These are phyloP conservation scores for Dryas iulia DNA, from an alignment of 1,140 invertebrate species.

Conservation along the genomic window DNA sequence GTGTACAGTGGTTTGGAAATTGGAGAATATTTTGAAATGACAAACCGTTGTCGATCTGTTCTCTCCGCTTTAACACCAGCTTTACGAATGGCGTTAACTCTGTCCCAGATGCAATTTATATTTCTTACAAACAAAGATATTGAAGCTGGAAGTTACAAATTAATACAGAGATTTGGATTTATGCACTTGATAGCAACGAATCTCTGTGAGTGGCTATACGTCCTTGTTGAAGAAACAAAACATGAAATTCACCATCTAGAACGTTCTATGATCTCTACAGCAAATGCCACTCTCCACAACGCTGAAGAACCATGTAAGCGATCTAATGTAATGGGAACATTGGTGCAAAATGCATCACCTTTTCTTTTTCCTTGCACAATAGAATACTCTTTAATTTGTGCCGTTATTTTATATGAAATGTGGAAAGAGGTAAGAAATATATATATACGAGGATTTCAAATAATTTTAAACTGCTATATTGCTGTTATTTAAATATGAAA, in stretches of 20 bases:
- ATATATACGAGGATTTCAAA: background rate
- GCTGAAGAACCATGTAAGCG: slow-evolving; percentile 62
- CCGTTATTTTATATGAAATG: slow-evolving; percentile 92
- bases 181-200: slow-evolving; percentile 93
- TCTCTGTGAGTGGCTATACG: slow-evolving; percentile 90
- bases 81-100: slow-evolving; percentile 83
- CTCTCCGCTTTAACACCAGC: slow-evolving; percentile 82
- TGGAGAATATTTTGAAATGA: slow-evolving; percentile 84
- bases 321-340: slow-evolving; percentile 83
- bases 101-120: slow-evolving; percentile 87
- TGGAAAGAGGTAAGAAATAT: slow-evolving; percentile 84
- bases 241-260: slow-evolving; percentile 87
- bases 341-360: slow-evolving; percentile 90
- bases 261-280: slow-evolving; percentile 51
- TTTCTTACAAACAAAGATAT: slow-evolving; percentile 87
- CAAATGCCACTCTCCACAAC: slow-evolving; percentile 38
- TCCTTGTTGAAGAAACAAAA: slow-evolving; percentile 90
- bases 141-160: slow-evolving; percentile 82
- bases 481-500: background rate
- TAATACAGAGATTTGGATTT: slow-evolving; percentile 87
- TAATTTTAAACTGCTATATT: background rate
- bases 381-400: slow-evolving; percentile 91
- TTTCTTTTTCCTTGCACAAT: slow-evolving; percentile 95
- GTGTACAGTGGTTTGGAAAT: slow-evolving; percentile 87
- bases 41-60: slow-evolving; percentile 81